phyloP scores from a whole-genome alignment of 2,888 invertebrate species.

The Brachynemurus nebulosus region DNA sequence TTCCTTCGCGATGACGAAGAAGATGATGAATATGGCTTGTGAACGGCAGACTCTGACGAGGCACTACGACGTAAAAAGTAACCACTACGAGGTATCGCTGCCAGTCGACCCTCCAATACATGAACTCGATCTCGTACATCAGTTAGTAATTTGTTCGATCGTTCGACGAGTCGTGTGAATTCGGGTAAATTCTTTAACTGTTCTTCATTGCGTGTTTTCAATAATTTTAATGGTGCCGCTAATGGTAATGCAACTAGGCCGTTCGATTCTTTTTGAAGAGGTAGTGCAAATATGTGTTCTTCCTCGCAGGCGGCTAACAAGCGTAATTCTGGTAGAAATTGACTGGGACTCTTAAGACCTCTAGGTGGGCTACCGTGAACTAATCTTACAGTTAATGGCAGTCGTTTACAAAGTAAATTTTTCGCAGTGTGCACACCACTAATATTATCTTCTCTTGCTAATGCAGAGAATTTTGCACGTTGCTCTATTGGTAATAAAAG shows the following conservation, averaged over 20 bases:
- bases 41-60: slow-evolving; percentile 53
- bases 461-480: slow-evolving; percentile 80
- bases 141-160: slow-evolving; percentile 55
- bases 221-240: slow-evolving; percentile 73
- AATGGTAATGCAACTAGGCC: slow-evolving; percentile 70
- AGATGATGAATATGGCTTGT: slow-evolving; percentile 35
- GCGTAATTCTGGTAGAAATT: slow-evolving; percentile 74
- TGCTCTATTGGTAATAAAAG: slow-evolving; percentile 74
- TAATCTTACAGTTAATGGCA: slow-evolving; percentile 83
- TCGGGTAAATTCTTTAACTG: slow-evolving; percentile 49
- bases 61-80: slow-evolving; percentile 62
- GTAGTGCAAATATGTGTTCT: slow-evolving; percentile 72
- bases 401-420: slow-evolving; percentile 73
- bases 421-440: slow-evolving; percentile 88
- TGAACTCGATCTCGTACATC: slow-evolving; percentile 71
- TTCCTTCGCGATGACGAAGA: slow-evolving; percentile 33
- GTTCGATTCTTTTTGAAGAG: slow-evolving; percentile 66
- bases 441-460: slow-evolving; percentile 87
- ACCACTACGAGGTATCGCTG: slow-evolving; percentile 41
- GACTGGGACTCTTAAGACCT: slow-evolving; percentile 65
- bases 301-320: slow-evolving; percentile 74
- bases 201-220: slow-evolving; percentile 70
- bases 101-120: slow-evolving; percentile 63
- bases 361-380: slow-evolving; percentile 83
- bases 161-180: slow-evolving; percentile 63